Base-by-base conservation (phyloP, 2,888 invertebrate species). In the Amblyjoppa proteus region DNA sequence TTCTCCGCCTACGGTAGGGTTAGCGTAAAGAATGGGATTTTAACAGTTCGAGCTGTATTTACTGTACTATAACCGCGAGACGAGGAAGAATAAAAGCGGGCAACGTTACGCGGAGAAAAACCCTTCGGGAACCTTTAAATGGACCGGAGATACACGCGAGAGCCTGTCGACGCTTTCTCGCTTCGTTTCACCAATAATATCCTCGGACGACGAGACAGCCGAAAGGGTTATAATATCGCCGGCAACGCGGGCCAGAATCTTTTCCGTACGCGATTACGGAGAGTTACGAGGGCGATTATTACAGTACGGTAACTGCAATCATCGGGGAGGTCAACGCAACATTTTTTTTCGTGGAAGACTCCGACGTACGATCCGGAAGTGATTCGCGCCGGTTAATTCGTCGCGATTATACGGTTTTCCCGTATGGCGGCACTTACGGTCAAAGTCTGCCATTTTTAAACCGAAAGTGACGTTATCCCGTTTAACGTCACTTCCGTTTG, bases 201-300 rank as follows among this genome's bases (percentile, higher is more conserved):
- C 3, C 76, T 53, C 69, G 49, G 31, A 70, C 41, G 31, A 16
- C 58, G 68, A 56, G 58, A 78, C 41, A 45, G 51, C 78, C 71
- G 7, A 34, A 69, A 74, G 51, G 83, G 78, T 56, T 58, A 73
- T 83, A 74, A 68, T 73, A 68, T 58, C 58, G 78, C 28, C 56
- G 49, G 64, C 74, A 31, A 61, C n/a, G 49, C 53, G 28, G 71
- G 20, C 31, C 31, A 9, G 58, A 74, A 66, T 80, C 31, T 45
- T 80, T 80, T 80, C 56, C 53, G 64, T 53, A 34, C 64, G 7
- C 34, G 20, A 66, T 73, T 45, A 38, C 53, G 79, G 58, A 56
- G 68, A 81, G 80, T 81, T 81, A 84, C 76, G 84, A 84, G 76
- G 76, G 76, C 64, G 84, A 81, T 84, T 84, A 84, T 77, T 80